Evolutionary conservation across 1,140 invertebrate species (phyloP), one percentile per base, ranked within the genome.

Genomic region (Cephus cinctus): DNA sequence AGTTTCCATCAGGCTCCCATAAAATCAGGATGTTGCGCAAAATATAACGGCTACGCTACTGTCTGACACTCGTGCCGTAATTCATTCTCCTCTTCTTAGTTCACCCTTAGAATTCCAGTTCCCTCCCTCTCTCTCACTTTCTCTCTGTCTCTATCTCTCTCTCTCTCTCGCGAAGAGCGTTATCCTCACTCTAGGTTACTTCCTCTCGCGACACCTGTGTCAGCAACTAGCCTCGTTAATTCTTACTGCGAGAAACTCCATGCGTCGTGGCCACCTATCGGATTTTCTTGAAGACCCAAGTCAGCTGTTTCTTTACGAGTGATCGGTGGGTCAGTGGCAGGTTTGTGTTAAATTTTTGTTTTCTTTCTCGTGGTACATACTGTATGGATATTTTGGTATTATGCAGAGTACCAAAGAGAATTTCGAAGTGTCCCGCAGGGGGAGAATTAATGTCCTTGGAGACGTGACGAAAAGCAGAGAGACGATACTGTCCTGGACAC

Each of bases 1-100:
- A 50, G 52, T 54, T 54, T 50, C 36, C 43, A 41, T 36, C 34
- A 27, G 48, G 36, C 21, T 52, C 56, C 71, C 73, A 75, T 76
- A 76, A 76, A 76, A 76, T 76, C 70, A 64, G 73, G 72, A 76
- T 76, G 73, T 76, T 75, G 69, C 73, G 65, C 68, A 70, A 73
- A 73, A 75, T 74, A 74, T 73, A 72, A 73, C 65, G 68, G 72
- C 55, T 58, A 59, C 47, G 54, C 51, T 51, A 61, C 62, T 67
- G 59, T 63, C 69, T 66, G 70, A 69, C 70, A 67, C 40, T 67
- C 61, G 52, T 55, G 59, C 51, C 68, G 68, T 75, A 72, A 72
- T 67, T 75, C 69, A 75, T 73, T 53, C 56, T 39, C 52, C 56
- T 60, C 61, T 60, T 55, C n/a, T n/a, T n/a, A n/a, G n/a, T n/a